phyloP scores from a whole-genome alignment of 2,888 invertebrate species.

The Hypena proboscidalis region DNA sequence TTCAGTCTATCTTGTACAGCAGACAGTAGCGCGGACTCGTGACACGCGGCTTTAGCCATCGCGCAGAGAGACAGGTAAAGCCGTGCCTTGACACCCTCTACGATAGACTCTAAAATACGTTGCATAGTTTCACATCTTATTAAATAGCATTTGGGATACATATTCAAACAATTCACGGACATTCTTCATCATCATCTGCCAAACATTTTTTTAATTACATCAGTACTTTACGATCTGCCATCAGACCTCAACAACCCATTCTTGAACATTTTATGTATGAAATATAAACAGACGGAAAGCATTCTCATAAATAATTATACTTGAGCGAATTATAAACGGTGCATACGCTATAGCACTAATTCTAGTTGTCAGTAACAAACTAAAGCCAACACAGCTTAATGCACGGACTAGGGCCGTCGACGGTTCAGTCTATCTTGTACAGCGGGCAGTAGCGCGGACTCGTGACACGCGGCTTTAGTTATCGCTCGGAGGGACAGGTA shows the following conservation, averaged over 20 bases:
- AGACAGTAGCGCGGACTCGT: constrained; percentile 40
- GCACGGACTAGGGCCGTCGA: constrained; percentile 25
- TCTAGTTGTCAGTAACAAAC: not conserved
- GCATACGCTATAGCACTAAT: not conserved
- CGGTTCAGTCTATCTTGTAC: constrained; percentile 40
- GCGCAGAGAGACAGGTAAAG: constrained; percentile 50
- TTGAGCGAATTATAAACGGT: not conserved
- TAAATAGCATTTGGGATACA: not conserved
- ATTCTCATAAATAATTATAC: no score
- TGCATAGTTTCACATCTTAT: constrained; percentile 7
- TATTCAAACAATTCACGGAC: no score
- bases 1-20: constrained; percentile 41
- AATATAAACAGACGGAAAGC: no score
- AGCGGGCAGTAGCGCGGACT: constrained; percentile 40
- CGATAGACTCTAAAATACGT: constrained; percentile 24
- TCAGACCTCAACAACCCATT: no score
- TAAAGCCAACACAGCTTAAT: constrained; percentile 18
- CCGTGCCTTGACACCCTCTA: constrained; percentile 32
- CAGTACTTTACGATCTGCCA: no score
- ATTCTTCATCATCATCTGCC: no score
- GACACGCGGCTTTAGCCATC: constrained; percentile 52
- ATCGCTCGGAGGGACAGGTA: constrained; percentile 50
- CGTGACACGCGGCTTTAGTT: constrained; percentile 49
- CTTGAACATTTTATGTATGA: no score
- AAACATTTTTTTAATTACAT: no score